phyloP scores from a whole-genome alignment of 2,888 invertebrate genomes.

The Hetaerina titia region DNA sequence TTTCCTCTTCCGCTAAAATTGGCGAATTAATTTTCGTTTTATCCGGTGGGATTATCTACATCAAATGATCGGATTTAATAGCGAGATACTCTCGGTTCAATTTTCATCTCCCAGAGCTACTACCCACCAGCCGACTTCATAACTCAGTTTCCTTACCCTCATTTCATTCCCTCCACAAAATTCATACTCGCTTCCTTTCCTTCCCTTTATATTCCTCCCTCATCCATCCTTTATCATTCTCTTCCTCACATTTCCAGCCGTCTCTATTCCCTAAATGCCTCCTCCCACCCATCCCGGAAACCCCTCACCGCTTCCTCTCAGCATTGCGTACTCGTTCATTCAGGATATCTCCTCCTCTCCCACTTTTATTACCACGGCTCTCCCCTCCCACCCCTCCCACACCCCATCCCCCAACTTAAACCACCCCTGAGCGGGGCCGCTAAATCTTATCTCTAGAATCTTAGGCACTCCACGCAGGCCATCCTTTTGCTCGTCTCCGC shows the following conservation, averaged over 20 bases:
- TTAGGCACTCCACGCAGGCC: background rate
- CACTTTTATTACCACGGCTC: background rate
- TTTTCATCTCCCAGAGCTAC: background rate
- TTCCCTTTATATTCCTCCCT: background rate
- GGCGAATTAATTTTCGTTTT: background rate
- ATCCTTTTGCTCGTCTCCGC: background rate
- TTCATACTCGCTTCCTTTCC: background rate
- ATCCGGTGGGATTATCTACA: background rate
- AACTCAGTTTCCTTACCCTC: too few species aligned
- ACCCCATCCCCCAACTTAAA: background rate
- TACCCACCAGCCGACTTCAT: background rate
- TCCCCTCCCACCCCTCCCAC: background rate
- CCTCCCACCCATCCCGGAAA: background rate
- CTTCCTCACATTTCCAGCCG: background rate
- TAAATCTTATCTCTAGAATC: background rate
- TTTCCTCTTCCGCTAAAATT: background rate
- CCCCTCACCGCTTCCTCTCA: background rate
- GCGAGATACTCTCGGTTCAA: background rate
- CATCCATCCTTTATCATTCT: slow-evolving; percentile 4
- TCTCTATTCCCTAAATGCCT: slow-evolving; percentile 4
- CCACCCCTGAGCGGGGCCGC: background rate
- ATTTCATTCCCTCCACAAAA: background rate
- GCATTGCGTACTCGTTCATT: background rate
- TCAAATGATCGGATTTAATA: background rate
- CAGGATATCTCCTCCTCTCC: slow-evolving; percentile 1